phyloP scores from a whole-genome alignment of 2,888 invertebrate genomes.

The Caenorhabditis doughertyi region DNA sequence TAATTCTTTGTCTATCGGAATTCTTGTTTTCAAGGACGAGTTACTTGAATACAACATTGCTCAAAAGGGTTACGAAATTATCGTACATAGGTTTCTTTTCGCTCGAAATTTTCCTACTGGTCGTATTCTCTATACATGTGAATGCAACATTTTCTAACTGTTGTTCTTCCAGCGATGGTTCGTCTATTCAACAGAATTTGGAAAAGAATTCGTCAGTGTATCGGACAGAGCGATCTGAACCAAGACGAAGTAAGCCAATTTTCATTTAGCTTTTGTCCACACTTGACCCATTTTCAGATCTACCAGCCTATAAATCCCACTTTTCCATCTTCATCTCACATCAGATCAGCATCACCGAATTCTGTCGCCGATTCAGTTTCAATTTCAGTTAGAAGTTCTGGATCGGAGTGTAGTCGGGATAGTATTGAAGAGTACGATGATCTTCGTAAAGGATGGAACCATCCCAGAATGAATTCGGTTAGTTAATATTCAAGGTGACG shows the following conservation, averaged over 20 bases:
- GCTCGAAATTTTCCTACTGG: background rate
- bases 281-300: background rate
- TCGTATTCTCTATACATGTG: too few relatives aligned
- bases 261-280: too few relatives aligned
- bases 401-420: background rate
- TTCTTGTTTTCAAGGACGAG: too few relatives aligned
- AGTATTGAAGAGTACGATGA: background rate
- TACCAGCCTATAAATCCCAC: background rate
- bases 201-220: background rate
- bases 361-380: background rate
- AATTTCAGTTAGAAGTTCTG: slow-evolving; percentile 2
- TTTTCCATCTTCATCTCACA: background rate
- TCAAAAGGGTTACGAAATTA: too few relatives aligned
- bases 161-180: slow-evolving; percentile 3
- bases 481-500: slow-evolving; percentile 6
- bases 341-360: slow-evolving; percentile 1
- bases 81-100: too few relatives aligned
- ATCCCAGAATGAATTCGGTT: slow-evolving; percentile 2
- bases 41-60: too few relatives aligned
- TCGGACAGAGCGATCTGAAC: background rate
- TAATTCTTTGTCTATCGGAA: too few relatives aligned
- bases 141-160: background rate
- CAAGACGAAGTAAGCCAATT: too few relatives aligned
- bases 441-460: slow-evolving; percentile 6
- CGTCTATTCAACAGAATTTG: background rate